These are phyloP conservation scores for Drosophila buzzatii DNA, from an alignment of 2,888 invertebrate species.

Conservation along the genomic window DNA sequence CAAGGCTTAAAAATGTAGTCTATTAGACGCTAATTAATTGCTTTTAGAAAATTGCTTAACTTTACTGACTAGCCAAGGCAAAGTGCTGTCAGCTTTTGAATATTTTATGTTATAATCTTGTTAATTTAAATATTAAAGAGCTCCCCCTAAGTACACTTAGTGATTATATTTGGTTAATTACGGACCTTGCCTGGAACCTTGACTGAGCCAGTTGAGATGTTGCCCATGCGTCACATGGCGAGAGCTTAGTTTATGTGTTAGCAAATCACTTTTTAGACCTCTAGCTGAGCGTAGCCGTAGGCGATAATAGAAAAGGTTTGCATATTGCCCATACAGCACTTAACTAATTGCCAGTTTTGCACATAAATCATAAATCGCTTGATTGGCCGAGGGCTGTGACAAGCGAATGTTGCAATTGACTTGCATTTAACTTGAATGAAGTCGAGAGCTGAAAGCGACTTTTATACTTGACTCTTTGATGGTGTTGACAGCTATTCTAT, in stretches of 20 bases:
- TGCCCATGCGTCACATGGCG: not conserved
- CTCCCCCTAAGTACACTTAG: not conserved
- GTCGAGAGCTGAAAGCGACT: not conserved
- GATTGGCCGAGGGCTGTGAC: constrained; percentile 8
- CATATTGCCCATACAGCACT: constrained; percentile 21
- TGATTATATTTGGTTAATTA: not conserved
- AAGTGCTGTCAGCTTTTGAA: constrained; percentile 5
- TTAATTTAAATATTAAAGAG: not conserved
- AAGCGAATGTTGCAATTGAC: not conserved
- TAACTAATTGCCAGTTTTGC: constrained; percentile 15
- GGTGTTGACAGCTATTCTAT: constrained; percentile 25
- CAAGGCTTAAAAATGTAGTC: not conserved
- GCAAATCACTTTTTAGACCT: constrained; percentile 20
- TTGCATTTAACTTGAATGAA: not conserved
- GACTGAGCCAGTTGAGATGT: constrained; percentile 7
- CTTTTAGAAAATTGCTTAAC: not conserved
- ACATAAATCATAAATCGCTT: constrained; percentile 43
- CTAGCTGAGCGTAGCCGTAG: constrained; percentile 32
- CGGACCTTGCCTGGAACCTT: not conserved
- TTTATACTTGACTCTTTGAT: not conserved
- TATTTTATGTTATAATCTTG: not conserved
- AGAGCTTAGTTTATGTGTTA: constrained; percentile 23
- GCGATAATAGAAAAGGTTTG: constrained; percentile 11
- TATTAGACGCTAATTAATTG: not conserved
- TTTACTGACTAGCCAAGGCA: not conserved